Evolutionary conservation across 2,113 vertebrate species (phyloP), one percentile per base, ranked within the genome.

Genomic region (Setophaga coronata): DNA sequence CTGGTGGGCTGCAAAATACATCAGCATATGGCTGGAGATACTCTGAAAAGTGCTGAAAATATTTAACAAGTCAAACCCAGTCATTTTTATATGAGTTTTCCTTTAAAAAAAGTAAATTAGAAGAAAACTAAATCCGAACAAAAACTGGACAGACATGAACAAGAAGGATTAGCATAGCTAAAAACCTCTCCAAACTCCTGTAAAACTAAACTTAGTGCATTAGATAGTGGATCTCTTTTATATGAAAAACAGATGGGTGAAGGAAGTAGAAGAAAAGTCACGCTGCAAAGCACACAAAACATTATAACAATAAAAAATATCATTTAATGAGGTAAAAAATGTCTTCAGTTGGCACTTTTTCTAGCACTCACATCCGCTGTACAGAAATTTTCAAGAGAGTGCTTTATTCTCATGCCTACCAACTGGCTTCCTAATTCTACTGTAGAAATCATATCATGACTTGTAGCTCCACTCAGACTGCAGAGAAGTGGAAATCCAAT

Each of bases 161-260:
- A 82, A 91, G 72, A 83, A 48, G 19, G 31, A 56, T 56, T 14
- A n/a, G 2, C 4, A 24, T 54, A 53, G 23, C 50, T 92, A n/a
- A 82, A 94, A 89, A 13, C 18, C 20, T 89, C 31, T 78, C 45
- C n/a, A 93, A 90, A 66, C 29, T 78, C 61, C 76, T 60, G 36
- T 84, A 96, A 94, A 93, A 90, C 43, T 65, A 58, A 67, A 60
- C 19, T 90, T 36, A 47, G 29, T 65, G 14, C 53, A 62, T 93
- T 91, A 92, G 26, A 57, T 28, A 85, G 43, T 29, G 24, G 23
- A 74, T 82, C 26, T 77, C 26, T 87, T 78, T 77, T 48, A 61
- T n/a, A 96, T 58, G 33, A 45, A 73, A 96, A 97, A 71, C 89
- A 97, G 72, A 90, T 90, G 89, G 38, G 11, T 0, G 7, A 82